Base-by-base conservation (phyloP, 2,797 vertebrate genomes). In the Myotis pilosus region DNA sequence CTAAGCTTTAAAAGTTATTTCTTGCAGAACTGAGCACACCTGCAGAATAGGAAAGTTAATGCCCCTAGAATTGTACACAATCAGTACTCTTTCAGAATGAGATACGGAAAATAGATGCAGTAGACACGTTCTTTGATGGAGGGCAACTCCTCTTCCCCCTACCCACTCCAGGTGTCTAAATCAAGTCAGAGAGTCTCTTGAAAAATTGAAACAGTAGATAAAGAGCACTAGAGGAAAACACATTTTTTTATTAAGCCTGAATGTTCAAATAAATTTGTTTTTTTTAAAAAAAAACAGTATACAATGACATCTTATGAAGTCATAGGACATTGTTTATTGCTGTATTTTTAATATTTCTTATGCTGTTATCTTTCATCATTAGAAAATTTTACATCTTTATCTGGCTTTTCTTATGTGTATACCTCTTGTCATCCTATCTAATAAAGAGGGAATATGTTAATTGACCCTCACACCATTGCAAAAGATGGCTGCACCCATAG, bases 1-100 rank as follows among this genome's bases (percentile, higher is more conserved):
- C 47, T 83, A 91, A 80, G 53, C 28, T 94, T 92, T 80, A 83
- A 85, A 94, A 86, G 33, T 89, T 44, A 71, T 72, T 92, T 86
- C 36, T 64, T 92, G 9, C 5, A 60, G 17, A 79, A 72, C 30
- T 82, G 36, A 55, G 19, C 30, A 55, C 8, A 60, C 12, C 33
- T 83, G 30, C n/a, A 79, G 95, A 80, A 75, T 30, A 57, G 8
- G 71, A 41, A 84, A 79, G 38, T 25, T 75, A 33, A 9, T 71
- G 16, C 28, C 51, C 17, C n/a, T 86, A 72, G 38, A 85, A 75
- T 5, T 87, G 51, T n/a, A 30, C 10, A 74, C 4, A 57, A 1
- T 64, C 33, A 69, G 22, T 49, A 28, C 47, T 81, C 30, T 79
- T 80, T 69, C 38, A 89, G 79, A 87, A 20, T 68, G 28, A 89